Evolutionary conservation across 2,888 invertebrate species (phyloP), one percentile per base, ranked within the genome.

Genomic region (Yponomeuta plumbellus): DNA sequence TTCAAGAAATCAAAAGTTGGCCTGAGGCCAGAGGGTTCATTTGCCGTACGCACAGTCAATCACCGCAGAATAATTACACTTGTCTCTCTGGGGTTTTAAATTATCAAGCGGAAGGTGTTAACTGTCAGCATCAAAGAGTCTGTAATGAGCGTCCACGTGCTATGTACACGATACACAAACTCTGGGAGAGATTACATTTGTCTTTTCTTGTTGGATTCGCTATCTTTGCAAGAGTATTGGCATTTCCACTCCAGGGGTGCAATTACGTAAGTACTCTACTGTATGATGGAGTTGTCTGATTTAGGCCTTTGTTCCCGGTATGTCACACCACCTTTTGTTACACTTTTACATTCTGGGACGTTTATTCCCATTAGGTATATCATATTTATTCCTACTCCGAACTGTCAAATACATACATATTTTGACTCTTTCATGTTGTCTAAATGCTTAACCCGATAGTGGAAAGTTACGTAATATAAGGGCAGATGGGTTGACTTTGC

Each of bases 1-100:
- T 59, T 59, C 59, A 13, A 22, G 80, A 40, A 66, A 66, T 63
- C 21, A 57, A 66, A 59, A 61, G 63, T 72, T 79, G 76, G 77
- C 74, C 67, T 56, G 26, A 10, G 40, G 74, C 77, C 75, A 76
- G 72, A 70, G 71, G 70, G 74, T 76, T 76, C 74, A 72, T 70
- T 71, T 73, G 71, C 73, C 71, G 70, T 65, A 67, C 69, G 71
- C 63, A 69, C 68, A 34, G 70, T 71, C 61, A 67, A 26, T 61
- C 61, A 61, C 61, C 61, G 61, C 61, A 61, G 34, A 61, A 61
- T 61, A 23, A 61, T 61, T 13, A 34, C 61, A 26, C 17, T 34
- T 23, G n/a, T 59, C 59, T 59, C 21, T n/a, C 23, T 22, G 13
- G 21, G 23, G 44, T 23, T 59, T 23, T 21, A 59, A 21, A 59